A percentile compares a stretch with the other conserved stretches of the same genome.
Evolutionary conservation across 35 echinoderm and acorn worm genomes (phyloP).

Genomic region (Apostichopus japonicus): DNA sequence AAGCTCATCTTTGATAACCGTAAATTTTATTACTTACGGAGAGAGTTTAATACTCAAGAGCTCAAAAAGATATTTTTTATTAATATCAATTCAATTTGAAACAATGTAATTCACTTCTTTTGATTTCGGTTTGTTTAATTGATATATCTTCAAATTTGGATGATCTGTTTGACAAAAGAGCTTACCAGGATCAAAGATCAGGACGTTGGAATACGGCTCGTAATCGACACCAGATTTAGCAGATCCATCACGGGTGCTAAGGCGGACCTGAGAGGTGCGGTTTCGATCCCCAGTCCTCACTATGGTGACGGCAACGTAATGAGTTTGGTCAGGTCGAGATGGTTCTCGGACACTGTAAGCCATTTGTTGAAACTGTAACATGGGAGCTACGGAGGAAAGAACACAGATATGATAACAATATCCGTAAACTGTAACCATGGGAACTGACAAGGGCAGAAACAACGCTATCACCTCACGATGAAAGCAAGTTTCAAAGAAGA

Average conservation of each 20-base stretch:
- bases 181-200: conserved; percentile 89
- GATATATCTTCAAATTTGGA: background rate
- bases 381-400: conserved; percentile 69
- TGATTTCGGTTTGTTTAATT: background rate
- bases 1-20: no score
- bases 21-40: no score
- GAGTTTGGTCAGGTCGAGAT: conserved; percentile 52
- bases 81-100: no score
- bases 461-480: background rate
- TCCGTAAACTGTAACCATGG: no score
- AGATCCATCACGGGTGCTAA: conserved; percentile 93
- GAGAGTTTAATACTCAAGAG: no score
- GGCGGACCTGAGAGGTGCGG: conserved; percentile 82
- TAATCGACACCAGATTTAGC: conserved; percentile 97
- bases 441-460: background rate
- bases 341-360: conserved; percentile 96
- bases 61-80: no score
- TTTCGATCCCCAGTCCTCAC: conserved; percentile 93
- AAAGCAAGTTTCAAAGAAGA: background rate
- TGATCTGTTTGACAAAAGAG: background rate
- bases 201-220: conserved; percentile 86
- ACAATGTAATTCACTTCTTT: background rate
- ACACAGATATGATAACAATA: background rate
- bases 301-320: conserved; percentile 76
- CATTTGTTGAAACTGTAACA: conserved; percentile 89